These are phyloP conservation scores for Austrofundulus limnaeus DNA, from an alignment of 2,113 vertebrate species.

Conservation along the genomic window DNA sequence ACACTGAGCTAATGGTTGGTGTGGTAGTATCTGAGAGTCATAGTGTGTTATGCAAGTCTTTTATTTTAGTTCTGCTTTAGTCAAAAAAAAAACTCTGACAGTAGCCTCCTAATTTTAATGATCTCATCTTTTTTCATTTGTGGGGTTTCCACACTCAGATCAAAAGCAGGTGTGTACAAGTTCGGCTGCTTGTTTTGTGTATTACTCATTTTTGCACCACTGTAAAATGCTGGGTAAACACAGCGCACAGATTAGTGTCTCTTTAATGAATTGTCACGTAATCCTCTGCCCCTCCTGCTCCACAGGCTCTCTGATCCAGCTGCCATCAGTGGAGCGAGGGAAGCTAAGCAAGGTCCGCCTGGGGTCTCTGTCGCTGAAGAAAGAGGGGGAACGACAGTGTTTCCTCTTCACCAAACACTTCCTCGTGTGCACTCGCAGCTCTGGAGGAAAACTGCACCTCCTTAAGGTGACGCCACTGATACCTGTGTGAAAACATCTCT, in stretches of 20 bases:
- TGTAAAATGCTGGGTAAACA: conserved; percentile 12
- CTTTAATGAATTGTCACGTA: conserved; percentile 35
- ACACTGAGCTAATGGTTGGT: too few relatives aligned
- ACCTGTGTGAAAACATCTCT: background rate
- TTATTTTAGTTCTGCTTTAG: background rate
- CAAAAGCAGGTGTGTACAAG: background rate
- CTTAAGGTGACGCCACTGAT: conserved; percentile 84
- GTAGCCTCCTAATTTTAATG: background rate
- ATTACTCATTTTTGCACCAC: conserved; percentile 1
- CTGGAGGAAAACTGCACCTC: conserved; percentile 96
- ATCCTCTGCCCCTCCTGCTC: conserved; percentile 22
- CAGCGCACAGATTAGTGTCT: conserved; percentile 26
- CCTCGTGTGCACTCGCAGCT: conserved; percentile 96
- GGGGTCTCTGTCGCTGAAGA: conserved; percentile 94
- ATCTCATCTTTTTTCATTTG: background rate
- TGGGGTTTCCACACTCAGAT: background rate
- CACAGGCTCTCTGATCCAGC: conserved; percentile 96
- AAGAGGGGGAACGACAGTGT: conserved; percentile 97
- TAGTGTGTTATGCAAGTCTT: too few relatives aligned
- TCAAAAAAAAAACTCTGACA: background rate
- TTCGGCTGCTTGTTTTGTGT: conserved; percentile 1
- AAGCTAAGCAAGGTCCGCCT: conserved; percentile 97
- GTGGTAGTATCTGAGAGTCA: too few relatives aligned
- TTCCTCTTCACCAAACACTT: conserved; percentile 99
- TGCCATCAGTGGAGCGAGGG: conserved; percentile 95